Base-by-base conservation (phyloP, 2,113 vertebrate genomes). In the Tauraco erythrolophus region DNA sequence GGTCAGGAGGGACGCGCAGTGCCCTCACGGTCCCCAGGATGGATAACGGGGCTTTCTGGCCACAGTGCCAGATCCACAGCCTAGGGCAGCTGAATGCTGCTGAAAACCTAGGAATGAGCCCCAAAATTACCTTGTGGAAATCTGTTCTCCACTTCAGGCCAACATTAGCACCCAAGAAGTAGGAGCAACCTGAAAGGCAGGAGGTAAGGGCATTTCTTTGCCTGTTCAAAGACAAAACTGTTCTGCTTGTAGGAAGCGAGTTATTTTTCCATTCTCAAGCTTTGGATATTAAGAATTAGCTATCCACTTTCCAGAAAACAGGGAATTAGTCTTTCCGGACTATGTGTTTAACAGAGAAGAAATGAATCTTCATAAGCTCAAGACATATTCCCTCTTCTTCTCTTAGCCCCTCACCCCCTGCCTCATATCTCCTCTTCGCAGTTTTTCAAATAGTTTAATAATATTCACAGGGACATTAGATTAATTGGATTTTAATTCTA, bases 401-500 rank as follows among this genome's bases (percentile, higher is more conserved):
- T 97, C 83, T 92, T 96, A 95, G 91, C 92, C 92, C 85, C 89
- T 95, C 95, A 95, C 95, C 94, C 95, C 60, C 91, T 77, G 64
- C 81, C 76, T 96, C 90, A 94, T 98, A 98, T 98, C 98, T 98
- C 97, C 96, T 96, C 94, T 92, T 96, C 98, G 97, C 97, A 98
- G 97, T 98, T 98, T 98, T 97, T 96, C 98, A 98, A 98, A 98
- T 98, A 98, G 98, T 98, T 98, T 98, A 98, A 98, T 98, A 98
- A 98, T 97, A 98, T 98, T 98, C 98, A 97, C 97, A 98, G 98
- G 98, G 97, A 98, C 98, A 98, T 98, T 98, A 98, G 98, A 98
- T 98, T 98, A 98, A 98, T 98, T 98, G 98, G 98, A 98, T 99
- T 98, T 98, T 98, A 98, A 98, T 98, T 98, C 98, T 96, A 64